phyloP scores from a whole-genome alignment of 64 coral and sea anemone species.

The Astreopora myriophthalma region DNA sequence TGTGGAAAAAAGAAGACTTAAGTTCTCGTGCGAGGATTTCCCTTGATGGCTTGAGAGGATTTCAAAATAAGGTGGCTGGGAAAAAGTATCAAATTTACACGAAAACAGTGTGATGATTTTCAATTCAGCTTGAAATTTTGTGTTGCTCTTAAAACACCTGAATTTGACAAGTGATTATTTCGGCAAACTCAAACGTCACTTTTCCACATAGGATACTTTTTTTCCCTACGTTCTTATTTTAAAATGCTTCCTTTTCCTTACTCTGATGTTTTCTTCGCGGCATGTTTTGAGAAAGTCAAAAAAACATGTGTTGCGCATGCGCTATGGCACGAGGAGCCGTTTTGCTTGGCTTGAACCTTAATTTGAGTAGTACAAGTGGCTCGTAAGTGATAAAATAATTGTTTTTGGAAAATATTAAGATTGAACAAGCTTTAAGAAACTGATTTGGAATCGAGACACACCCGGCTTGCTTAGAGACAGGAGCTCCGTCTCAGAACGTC shows the following conservation, averaged over 20 bases:
- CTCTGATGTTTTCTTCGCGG: too few species aligned
- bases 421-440: neutral
- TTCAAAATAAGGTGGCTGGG: neutral
- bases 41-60: neutral
- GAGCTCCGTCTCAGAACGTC: neutral
- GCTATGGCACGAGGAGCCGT: neutral
- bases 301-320: neutral
- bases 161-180: too few species aligned
- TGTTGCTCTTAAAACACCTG: too few species aligned
- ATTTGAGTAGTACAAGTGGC: neutral
- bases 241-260: too few species aligned
- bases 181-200: too few species aligned
- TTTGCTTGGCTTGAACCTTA: neutral
- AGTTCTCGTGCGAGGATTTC: neutral
- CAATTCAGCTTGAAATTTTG: too few species aligned
- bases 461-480: constrained; percentile 33
- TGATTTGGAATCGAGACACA: neutral
- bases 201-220: too few species aligned
- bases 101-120: too few species aligned
- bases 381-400: neutral
- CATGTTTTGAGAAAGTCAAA: too few species aligned
- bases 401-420: neutral
- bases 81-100: too few species aligned
- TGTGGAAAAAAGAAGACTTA: neutral
- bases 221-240: too few species aligned